phyloP scores from a whole-genome alignment of 2,888 invertebrate species.

The Scaptomyza parva region DNA sequence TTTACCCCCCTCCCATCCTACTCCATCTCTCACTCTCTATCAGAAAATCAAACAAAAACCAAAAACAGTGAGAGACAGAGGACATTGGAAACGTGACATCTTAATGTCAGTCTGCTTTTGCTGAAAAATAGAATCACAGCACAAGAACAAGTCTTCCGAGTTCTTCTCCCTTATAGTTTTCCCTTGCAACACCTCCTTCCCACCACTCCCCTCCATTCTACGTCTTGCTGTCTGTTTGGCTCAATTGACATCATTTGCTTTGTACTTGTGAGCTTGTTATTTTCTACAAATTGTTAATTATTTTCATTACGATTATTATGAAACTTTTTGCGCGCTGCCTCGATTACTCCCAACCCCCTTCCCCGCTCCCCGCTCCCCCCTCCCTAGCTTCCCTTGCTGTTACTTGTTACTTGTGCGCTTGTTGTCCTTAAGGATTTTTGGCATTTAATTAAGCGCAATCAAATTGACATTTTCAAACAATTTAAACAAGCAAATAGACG shows the following conservation, averaged over 20 bases:
- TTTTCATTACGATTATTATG: constrained; percentile 76
- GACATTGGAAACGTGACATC: constrained; percentile 55
- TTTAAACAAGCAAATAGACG: constrained; percentile 75
- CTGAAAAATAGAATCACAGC: constrained; percentile 14
- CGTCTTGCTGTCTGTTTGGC: constrained; percentile 29
- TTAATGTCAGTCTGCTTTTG: constrained; percentile 44
- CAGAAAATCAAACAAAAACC: constrained; percentile 45
- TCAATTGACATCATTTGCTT: constrained; percentile 65
- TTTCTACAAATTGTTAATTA: constrained; percentile 78
- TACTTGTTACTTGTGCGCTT: constrained; percentile 32
- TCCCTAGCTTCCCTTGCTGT: too few relatives aligned
- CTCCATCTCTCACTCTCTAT: not conserved
- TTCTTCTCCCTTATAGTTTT: constrained; percentile 43
- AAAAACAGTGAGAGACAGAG: constrained; percentile 25
- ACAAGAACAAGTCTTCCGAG: constrained; percentile 17
- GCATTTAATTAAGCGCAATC: constrained; percentile 81
- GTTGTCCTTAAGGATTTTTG: constrained; percentile 74
- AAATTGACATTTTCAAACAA: constrained; percentile 82
- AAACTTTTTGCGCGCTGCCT: constrained; percentile 56
- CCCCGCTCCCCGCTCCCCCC: not conserved
- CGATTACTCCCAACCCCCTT: not conserved
- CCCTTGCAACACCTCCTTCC: too few relatives aligned
- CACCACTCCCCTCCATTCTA: not conserved
- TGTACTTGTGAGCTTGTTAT: constrained; percentile 63
- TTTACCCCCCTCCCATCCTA: not conserved